A percentile compares a stretch with the other conserved stretches of the same genome.
Conservation (phyloP, 2,113 vertebrate species). For the Pterophyllum scalare region DNA sequence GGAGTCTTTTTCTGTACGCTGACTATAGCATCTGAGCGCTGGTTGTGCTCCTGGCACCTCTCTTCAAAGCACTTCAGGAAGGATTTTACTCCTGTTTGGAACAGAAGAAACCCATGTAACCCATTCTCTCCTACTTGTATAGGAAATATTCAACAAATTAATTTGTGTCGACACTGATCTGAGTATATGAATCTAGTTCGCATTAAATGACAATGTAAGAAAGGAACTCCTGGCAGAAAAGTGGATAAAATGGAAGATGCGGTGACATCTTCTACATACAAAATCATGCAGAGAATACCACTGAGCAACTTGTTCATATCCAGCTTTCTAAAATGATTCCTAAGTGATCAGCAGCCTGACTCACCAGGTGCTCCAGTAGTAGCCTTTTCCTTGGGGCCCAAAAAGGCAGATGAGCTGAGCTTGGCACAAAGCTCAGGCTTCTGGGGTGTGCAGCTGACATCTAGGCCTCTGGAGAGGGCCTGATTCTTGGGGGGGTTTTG, state of each 20-base stretch:
- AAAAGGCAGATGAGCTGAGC: conserved; percentile 40
- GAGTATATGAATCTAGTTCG: not conserved
- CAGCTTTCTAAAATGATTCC: not conserved
- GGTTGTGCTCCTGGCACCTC: conserved; percentile 83
- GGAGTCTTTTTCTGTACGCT: conserved; percentile 67
- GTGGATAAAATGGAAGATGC: not conserved
- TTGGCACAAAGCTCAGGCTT: conserved; percentile 61
- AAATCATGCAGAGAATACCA: not conserved
- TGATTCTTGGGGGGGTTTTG: conserved; percentile 48
- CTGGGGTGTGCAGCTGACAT: conserved; percentile 53
- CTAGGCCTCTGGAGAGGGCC: conserved; percentile 9
- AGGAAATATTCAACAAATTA: not conserved
- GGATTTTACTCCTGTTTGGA: conserved; percentile 85
- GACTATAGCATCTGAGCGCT: conserved; percentile 70
- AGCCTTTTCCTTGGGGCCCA: conserved; percentile 70
- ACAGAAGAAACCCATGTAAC: not conserved
- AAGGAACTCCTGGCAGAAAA: not conserved
- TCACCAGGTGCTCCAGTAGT: conserved; percentile 82
- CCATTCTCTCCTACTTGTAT: not conserved
- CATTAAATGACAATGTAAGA: not conserved
- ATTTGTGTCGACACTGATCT: rapidly evolving
- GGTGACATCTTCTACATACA: rapidly evolving
- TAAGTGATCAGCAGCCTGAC: not conserved
- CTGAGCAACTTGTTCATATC: not conserved
- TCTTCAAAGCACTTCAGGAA: conserved; percentile 95